These are phyloP conservation scores for Synanthedon formicaeformis DNA, from an alignment of 2,888 invertebrate genomes.

Conservation along the genomic window DNA sequence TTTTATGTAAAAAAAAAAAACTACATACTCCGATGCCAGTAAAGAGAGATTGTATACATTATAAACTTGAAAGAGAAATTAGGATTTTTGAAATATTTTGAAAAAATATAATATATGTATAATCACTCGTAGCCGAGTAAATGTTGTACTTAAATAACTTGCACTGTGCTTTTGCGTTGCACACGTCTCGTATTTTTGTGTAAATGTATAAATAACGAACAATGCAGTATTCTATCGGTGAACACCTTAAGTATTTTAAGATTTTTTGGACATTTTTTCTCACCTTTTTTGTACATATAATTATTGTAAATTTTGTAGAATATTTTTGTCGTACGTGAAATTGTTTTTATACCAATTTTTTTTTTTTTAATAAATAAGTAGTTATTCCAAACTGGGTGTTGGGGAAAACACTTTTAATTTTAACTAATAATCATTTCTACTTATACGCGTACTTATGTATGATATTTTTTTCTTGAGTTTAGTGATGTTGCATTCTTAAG, in stretches of 20 bases:
- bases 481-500: background rate
- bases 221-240: slow-evolving; percentile 57
- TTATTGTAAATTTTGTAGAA: slow-evolving; percentile 56
- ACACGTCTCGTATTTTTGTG: slow-evolving; percentile 16
- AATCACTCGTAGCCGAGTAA: slow-evolving; percentile 5
- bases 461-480: background rate
- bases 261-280: slow-evolving; percentile 54
- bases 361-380: background rate
- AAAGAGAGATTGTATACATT: no score
- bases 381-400: background rate
- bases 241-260: slow-evolving; percentile 38
- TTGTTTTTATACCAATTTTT: slow-evolving; percentile 29
- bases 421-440: background rate
- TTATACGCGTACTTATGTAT: background rate
- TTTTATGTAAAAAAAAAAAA: no score
- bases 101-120: background rate
- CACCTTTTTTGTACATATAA: slow-evolving; percentile 52
- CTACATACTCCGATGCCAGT: no score
- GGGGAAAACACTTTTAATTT: background rate
- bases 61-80: no score
- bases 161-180: slow-evolving; percentile 56
- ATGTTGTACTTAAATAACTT: slow-evolving; percentile 40
- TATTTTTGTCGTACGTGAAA: slow-evolving; percentile 48
- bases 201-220: slow-evolving; percentile 30
- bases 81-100: background rate